Evolutionary conservation across 2,113 vertebrate genomes (phyloP), one percentile per base, ranked within the genome.

Genomic region (Campylorhamphus procurvoides): DNA sequence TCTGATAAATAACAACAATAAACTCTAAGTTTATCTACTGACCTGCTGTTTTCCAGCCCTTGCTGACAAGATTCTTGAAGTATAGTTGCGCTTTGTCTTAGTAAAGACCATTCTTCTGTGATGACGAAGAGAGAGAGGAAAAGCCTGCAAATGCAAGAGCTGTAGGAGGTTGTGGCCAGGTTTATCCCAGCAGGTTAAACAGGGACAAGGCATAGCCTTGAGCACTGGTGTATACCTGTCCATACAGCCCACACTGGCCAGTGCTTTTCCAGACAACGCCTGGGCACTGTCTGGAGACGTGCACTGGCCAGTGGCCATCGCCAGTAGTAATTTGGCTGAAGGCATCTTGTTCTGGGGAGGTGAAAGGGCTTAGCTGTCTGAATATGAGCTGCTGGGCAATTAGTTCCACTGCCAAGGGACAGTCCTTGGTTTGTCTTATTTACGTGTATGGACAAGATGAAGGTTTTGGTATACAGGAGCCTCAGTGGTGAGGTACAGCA

Each of bases 301-400:
- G 3, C 73, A 62, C 72, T 94, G 90, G 92, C 95, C 82, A 74
- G 58, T 35, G 69, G 80, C 89, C 83, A 87, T 94, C 56, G 17
- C 52, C 80, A 81, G 29, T 12, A 67, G 52, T 78, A 84, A 81
- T 94, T 81, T 92, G 93, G 64, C 93, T 95, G 80, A 27, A 93
- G 69, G 56, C 73, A 75, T 17, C 86, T 93, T 75, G 31, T 84
- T 97, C 47, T 92, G 60, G n/a, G 52, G 40, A 89, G 75, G 84
- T 92, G 67, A 97, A 94, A 95, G 88, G 88, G 75, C 79, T 95
- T 92, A 89, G 83, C 68, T 94, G 86, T 87, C 89, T 94, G 93
- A 12, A 27, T 86, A 55, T 0, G 13, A 86, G 52, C 73, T 86
- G 35, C 76, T 94, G 80, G 86, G 83, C 84, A 67, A 42, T 17